phyloP scores from a whole-genome alignment of 2,113 vertebrate genomes.

The Mobula birostris region DNA sequence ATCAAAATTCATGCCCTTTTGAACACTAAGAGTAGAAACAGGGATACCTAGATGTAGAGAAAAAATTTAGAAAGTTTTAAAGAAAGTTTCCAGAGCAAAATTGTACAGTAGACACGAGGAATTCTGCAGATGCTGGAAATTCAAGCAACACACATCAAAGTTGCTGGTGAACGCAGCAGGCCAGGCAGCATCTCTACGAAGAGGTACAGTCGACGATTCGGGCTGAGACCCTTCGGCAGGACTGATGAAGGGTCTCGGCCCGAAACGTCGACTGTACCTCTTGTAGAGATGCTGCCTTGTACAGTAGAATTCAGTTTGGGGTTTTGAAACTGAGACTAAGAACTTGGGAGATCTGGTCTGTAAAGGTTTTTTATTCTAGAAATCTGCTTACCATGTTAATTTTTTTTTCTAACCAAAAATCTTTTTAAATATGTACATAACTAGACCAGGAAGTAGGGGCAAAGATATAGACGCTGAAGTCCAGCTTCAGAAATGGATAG shows the following conservation, averaged over 20 bases:
- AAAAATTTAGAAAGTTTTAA: background rate
- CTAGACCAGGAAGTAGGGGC: background rate
- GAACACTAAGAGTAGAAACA: background rate
- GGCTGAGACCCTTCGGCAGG: too few species aligned
- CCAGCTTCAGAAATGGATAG: background rate
- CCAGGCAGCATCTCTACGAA: too few species aligned
- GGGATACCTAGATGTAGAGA: background rate
- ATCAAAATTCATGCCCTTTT: conserved; percentile 18
- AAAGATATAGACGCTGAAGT: background rate
- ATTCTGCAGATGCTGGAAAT: too few species aligned
- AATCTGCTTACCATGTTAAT: background rate
- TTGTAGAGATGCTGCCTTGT: background rate
- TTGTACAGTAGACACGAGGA: background rate
- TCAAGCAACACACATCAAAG: too few species aligned
- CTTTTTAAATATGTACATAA: background rate
- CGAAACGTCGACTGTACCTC: too few species aligned
- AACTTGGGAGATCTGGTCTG: background rate
- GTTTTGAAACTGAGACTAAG: background rate
- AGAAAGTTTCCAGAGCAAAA: background rate
- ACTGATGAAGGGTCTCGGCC: too few species aligned
- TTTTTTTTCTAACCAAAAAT: background rate
- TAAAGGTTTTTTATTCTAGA: background rate
- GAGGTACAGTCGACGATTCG: too few species aligned
- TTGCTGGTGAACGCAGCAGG: too few species aligned
- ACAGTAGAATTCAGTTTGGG: too few species aligned